phyloP scores from a whole-genome alignment of 2,888 invertebrate species.

The Brenthis daphne region DNA sequence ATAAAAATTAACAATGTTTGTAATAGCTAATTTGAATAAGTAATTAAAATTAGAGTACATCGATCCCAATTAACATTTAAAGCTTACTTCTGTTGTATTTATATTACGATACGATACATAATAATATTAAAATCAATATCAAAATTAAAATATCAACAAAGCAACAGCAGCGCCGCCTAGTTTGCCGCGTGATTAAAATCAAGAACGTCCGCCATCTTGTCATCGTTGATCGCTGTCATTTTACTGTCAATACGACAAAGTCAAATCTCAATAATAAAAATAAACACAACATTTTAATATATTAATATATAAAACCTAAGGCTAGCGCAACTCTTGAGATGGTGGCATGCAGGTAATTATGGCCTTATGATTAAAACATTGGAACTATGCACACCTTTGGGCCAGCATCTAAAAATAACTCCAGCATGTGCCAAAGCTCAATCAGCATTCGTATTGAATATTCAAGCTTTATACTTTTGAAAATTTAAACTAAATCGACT shows the following conservation, averaged over 20 bases:
- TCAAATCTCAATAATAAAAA: conserved; percentile 38
- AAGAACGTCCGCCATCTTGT: conserved; percentile 64
- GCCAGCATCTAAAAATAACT: conserved; percentile 69
- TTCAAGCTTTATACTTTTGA: background rate
- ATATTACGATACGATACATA: no score
- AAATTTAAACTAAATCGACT: background rate
- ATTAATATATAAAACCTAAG: background rate
- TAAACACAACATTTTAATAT: conserved; percentile 29
- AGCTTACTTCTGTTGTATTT: no score
- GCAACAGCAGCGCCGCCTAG: conserved; percentile 59
- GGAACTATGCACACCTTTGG: conserved; percentile 14
- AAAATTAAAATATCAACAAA: conserved; percentile 48
- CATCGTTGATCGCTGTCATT: conserved; percentile 67
- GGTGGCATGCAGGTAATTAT: background rate
- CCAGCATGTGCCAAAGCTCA: conserved; percentile 63
- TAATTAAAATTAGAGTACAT: no score
- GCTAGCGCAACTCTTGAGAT: background rate
- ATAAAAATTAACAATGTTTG: no score
- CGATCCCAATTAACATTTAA: no score
- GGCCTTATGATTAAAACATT: background rate
- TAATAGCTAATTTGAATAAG: no score
- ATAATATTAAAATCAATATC: background rate
- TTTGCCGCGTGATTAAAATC: conserved; percentile 61
- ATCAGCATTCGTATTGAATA: conserved; percentile 1
- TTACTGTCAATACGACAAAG: conserved; percentile 71